These are phyloP conservation scores for Antheraea yamamai DNA, from an alignment of 2,888 invertebrate species.

Conservation along the genomic window DNA sequence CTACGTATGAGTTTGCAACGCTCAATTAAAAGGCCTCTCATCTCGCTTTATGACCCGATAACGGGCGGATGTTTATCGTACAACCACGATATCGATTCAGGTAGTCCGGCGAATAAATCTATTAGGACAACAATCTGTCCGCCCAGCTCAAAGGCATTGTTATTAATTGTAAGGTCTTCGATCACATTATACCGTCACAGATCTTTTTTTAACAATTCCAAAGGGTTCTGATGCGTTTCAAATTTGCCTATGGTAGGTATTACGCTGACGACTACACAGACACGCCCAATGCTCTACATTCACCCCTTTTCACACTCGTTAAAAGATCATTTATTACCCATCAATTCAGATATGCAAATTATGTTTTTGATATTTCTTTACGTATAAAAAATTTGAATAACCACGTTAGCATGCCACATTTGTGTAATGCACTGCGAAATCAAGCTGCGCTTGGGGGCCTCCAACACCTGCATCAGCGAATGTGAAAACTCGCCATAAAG, in stretches of 20 bases:
- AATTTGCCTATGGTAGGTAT: slow-evolving; percentile 54
- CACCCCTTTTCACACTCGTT: slow-evolving; percentile 68
- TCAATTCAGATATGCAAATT: slow-evolving; percentile 49
- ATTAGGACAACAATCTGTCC: slow-evolving; percentile 65
- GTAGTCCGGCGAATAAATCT: slow-evolving; percentile 74
- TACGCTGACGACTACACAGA: slow-evolving; percentile 55
- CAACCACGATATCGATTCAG: slow-evolving; percentile 72
- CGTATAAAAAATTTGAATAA: slow-evolving; percentile 27
- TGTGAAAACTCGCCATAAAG: slow-evolving; percentile 78
- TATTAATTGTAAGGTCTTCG: slow-evolving; percentile 54
- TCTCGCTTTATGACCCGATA: slow-evolving; percentile 61
- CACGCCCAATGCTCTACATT: slow-evolving; percentile 62
- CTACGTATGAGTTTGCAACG: slow-evolving; percentile 63
- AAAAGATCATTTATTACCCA: slow-evolving; percentile 72
- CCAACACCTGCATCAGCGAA: slow-evolving; percentile 70
- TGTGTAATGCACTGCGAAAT: slow-evolving; percentile 51
- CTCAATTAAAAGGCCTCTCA: slow-evolving; percentile 68
- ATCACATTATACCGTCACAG: slow-evolving; percentile 57
- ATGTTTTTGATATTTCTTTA: slow-evolving; percentile 46
- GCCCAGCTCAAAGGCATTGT: slow-evolving; percentile 53
- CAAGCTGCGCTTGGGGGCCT: slow-evolving; percentile 74
- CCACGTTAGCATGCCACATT: slow-evolving; percentile 57
- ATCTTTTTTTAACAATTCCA: slow-evolving; percentile 44
- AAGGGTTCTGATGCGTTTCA: slow-evolving; percentile 56
- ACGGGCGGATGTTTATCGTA: slow-evolving; percentile 73